Base-by-base conservation (phyloP, 2,888 invertebrate genomes). In the Scaptodrosophila latifasciaeformis region DNA sequence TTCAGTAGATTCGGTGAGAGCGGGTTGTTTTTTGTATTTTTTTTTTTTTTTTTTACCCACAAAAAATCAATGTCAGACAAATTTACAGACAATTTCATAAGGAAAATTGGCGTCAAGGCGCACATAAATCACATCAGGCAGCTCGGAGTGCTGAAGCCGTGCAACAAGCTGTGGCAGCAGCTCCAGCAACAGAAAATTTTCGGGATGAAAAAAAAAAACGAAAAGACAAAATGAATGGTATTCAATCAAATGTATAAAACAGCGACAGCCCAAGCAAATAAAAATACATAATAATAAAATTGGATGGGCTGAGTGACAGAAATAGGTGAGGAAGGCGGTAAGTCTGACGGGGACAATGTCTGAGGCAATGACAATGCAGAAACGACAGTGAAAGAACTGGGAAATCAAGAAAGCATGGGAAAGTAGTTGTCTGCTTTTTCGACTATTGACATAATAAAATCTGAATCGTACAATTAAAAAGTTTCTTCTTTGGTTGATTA, bases 21-120 rank as follows among this genome's bases (percentile, higher is more conserved):
- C n/a, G n/a, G n/a, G n/a, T n/a, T n/a, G n/a, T n/a, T n/a, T n/a
- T n/a, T n/a, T n/a, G n/a, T n/a, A n/a, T n/a, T n/a, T 24, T 24
- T 24, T 3, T 3, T 24, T 7, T 24, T 7, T 7, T 24, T 24
- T 3, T 3, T 17, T 18, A 45, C 30, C 39, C 44, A 15, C 39
- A 31, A 45, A 40, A 70, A 56, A 77, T 64, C 75, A 74, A 67
- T 65, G 67, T 67, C 70, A 62, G 49, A 27, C 58, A 55, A 76
- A 70, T 70, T 76, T 75, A 55, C 54, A 50, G 58, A 62, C 62
- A 63, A 56, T 63, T 66, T 69, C 60, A 62, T 66, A 59, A 62
- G 44, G 54, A 48, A 65, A 65, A 71, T 68, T 65, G 72, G 54
- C 57, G 54, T 34, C 65, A 57, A 54, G 40, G 18, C 46, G 45